These are phyloP conservation scores for Adineta ricciae DNA, from an alignment of 2,888 invertebrate species.

Conservation along the genomic window DNA sequence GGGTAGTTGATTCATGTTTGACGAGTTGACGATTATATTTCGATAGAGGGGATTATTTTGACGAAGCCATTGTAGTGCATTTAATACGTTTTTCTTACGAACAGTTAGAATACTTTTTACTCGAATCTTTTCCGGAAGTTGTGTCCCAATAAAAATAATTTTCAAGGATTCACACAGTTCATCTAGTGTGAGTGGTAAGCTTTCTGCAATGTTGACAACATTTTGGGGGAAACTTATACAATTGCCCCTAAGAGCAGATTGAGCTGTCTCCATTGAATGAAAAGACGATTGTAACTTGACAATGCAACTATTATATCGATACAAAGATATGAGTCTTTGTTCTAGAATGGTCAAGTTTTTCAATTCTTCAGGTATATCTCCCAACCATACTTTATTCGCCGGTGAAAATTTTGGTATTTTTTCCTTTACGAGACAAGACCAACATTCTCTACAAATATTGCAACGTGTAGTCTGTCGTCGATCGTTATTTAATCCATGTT, in stretches of 20 bases:
- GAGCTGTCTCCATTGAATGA: neutral
- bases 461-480: neutral
- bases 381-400: neutral
- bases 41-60: neutral
- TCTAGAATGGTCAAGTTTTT: neutral
- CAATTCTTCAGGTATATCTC: neutral
- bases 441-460: neutral
- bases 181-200: neutral
- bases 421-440: neutral
- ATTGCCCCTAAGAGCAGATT: neutral
- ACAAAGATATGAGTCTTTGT: neutral
- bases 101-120: neutral
- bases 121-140: neutral
- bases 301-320: neutral
- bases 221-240: neutral
- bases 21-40: neutral
- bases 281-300: neutral
- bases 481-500: too few species aligned
- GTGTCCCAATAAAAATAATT: neutral
- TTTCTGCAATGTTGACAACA: neutral
- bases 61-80: neutral
- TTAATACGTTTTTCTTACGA: neutral
- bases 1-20: neutral
- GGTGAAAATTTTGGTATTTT: neutral
- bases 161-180: neutral